These are phyloP conservation scores for Callionymus lyra DNA, from an alignment of 2,113 vertebrate genomes.

Conservation along the genomic window DNA sequence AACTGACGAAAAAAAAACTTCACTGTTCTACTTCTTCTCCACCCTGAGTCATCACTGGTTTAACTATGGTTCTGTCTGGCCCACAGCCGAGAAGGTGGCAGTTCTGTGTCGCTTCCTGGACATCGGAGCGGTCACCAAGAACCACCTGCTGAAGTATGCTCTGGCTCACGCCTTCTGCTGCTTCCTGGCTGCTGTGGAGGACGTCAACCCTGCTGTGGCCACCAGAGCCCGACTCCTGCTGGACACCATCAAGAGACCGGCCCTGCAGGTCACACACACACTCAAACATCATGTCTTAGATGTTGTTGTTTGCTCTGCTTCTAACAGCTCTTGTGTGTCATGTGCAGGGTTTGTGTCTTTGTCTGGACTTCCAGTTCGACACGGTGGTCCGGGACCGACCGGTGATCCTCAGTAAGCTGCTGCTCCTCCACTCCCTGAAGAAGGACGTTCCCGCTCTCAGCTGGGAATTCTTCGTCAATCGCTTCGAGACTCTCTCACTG, in stretches of 20 bases:
- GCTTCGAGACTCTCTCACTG: constrained; percentile 95
- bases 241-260: constrained; percentile 90
- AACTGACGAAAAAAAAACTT: too few species aligned
- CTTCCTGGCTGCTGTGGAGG: constrained; percentile 91
- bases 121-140: constrained; percentile 95
- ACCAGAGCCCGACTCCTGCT: constrained; percentile 89
- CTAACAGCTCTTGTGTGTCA: constrained; percentile 11
- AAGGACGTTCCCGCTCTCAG: constrained; percentile 93
- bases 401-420: constrained; percentile 91
- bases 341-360: constrained; percentile 86
- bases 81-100: constrained; percentile 89
- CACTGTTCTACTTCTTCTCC: too few species aligned
- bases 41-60: too few species aligned
- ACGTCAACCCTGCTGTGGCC: constrained; percentile 95
- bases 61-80: neutral
- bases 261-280: constrained; percentile 75
- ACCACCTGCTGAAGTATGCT: constrained; percentile 92
- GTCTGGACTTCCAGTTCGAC: constrained; percentile 98
- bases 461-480: constrained; percentile 99
- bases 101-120: constrained; percentile 96
- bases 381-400: constrained; percentile 95
- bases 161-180: constrained; percentile 96
- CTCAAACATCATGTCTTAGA: neutral
- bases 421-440: constrained; percentile 91
- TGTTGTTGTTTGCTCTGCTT: constrained; percentile 2